Conservation (phyloP, 2,113 vertebrate species). For the Poeciliopsis occidentalis region DNA sequence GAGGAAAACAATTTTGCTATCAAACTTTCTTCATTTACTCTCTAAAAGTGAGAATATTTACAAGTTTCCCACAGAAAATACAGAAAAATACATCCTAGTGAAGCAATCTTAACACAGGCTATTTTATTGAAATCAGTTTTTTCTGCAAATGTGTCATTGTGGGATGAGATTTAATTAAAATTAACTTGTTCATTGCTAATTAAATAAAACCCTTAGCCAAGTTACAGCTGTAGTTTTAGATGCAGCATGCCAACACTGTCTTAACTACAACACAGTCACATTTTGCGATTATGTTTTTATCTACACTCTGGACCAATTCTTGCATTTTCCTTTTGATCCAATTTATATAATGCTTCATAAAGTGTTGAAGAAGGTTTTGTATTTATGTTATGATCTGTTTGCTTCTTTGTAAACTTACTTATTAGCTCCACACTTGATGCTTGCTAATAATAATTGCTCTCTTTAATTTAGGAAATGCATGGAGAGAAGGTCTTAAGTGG, state of each 20-base stretch:
- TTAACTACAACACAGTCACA: too few relatives aligned
- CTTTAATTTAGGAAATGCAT: constrained; percentile 50
- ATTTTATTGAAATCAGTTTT: too few relatives aligned
- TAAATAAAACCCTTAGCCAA: too few relatives aligned
- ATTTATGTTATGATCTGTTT: constrained; percentile 15
- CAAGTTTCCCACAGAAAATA: too few relatives aligned
- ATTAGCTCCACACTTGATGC: constrained; percentile 31
- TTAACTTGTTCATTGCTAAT: too few relatives aligned
- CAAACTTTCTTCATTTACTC: background rate
- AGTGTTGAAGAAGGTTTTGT: constrained; percentile 1
- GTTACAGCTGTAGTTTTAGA: too few relatives aligned
- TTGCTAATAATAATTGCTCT: constrained; percentile 39
- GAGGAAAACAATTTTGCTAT: background rate
- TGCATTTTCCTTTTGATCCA: background rate
- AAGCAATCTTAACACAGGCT: too few relatives aligned
- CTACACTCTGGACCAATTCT: background rate
- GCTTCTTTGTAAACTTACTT: constrained; percentile 34
- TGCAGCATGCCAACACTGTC: too few relatives aligned
- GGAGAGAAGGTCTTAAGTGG: constrained; percentile 48
- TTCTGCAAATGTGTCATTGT: too few relatives aligned
- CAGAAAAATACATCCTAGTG: too few relatives aligned
- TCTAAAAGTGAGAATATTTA: background rate
- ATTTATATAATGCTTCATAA: background rate
- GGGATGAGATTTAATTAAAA: too few relatives aligned
- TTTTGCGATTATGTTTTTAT: background rate